Evolutionary conservation across 2,797 vertebrate genomes (phyloP).

Genomic region (Argentina silus): DNA sequence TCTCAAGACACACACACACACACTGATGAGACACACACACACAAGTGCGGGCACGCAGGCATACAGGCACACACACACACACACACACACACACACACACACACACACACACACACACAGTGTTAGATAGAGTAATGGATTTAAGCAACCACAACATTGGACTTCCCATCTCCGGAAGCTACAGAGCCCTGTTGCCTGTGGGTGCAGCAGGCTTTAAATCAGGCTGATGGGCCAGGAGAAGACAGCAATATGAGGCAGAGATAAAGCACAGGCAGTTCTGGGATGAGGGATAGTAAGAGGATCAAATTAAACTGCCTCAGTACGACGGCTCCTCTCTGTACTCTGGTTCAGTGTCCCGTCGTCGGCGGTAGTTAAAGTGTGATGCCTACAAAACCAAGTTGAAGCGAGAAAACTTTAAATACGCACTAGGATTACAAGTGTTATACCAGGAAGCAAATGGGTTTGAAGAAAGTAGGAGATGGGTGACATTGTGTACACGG

Average conservation of each 20-base stretch:
- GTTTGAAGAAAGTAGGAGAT: too few species aligned
- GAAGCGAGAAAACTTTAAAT: too few species aligned
- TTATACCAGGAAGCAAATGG: too few species aligned
- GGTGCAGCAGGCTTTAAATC: not conserved
- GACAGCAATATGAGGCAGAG: not conserved
- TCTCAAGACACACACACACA: not conserved
- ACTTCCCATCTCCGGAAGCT: too few species aligned
- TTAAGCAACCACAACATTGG: not conserved
- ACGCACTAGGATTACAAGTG: too few species aligned
- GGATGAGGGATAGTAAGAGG: not conserved
- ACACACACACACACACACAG: not conserved
- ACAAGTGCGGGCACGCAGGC: not conserved
- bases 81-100: not conserved
- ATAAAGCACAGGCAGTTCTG: not conserved
- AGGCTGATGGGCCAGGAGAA: not conserved
- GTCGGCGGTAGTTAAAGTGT: too few species aligned
- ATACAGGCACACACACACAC: not conserved
- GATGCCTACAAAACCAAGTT: too few species aligned
- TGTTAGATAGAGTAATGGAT: not conserved
- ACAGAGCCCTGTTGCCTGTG: too few species aligned
- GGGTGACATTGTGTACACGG: too few species aligned
- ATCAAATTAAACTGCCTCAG: not conserved
- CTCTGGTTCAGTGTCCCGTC: too few species aligned
- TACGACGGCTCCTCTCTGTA: not conserved
- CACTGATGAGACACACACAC: slow-evolving; percentile 15